Base-by-base conservation (phyloP, 2,797 vertebrate genomes). In the Melanotaenia nigrans region DNA sequence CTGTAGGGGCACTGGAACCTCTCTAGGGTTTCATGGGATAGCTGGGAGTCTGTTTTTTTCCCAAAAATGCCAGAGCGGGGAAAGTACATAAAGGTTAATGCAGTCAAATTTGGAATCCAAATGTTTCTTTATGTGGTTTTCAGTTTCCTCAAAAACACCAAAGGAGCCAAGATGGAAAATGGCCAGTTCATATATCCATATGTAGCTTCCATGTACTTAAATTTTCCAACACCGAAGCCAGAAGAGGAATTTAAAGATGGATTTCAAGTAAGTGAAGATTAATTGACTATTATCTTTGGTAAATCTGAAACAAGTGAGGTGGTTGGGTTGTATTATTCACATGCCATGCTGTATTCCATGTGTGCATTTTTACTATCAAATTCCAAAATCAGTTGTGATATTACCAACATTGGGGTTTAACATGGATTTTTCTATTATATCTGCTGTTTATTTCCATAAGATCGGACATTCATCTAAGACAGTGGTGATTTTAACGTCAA, bases 21-120 rank as follows among this genome's bases (percentile, higher is more conserved):
- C 40, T 70, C 68, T 72, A 51, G 61, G 62, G 75, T 83, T 87
- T 91, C 84, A 87, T 63, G 30, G 65, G 56, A 63, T 61, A 59
- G 75, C 74, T 73, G 72, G 59, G 68, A 78, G 68, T 71, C 40
- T 61, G 78, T 57, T 35, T 68, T 65, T 71, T 56, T 59, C 47
- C 28, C 4, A 49, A 71, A 84, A 87, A 68, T 61, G 71, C 33
- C 25, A 18, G 32, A 59, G 65, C 54, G 16, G 3, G 53, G 18
- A 69, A 64, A 77, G 59, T 59, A 70, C 71, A 68, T 84, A 60
- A 75, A 80, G 66, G 65, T 81, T 77, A 78, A 84, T 71, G 57
- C 38, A 49, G 77, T 86, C 58, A 79, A 67, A 79, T 74, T 76
- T 75, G n/a, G 38, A 79, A 79, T 79, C 30, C 49, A 72, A 70